Base-by-base conservation (phyloP, 2,113 vertebrate genomes). In the Dicrurus megarhynchus region DNA sequence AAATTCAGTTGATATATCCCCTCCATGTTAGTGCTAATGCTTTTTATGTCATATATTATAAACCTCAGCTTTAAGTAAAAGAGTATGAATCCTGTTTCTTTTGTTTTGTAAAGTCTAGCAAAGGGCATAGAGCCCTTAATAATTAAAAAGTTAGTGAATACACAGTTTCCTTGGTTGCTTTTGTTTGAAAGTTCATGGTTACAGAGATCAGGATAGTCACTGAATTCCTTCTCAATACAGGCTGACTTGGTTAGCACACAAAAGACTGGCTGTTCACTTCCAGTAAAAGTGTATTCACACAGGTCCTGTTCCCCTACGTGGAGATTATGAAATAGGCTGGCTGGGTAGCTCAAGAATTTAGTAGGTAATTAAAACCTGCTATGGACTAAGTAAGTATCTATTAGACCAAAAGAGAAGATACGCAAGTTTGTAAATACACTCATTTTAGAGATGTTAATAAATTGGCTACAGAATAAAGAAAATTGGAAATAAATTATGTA, bases 241-340 rank as follows among this genome's bases (percentile, higher is more conserved):
- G 22, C 37, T 69, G 76, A 24, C 56, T 79, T 88, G 88, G 78
- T 89, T 85, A 46, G 82, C 73, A 76, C 60, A 92, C 85, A 93
- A 75, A 94, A 84, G 67, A 21, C 85, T 86, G 76, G 81, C 93
- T 94, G 84, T 93, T 93, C 67, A 68, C 17, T 84, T 95, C 91
- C 84, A 93, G 70, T 93, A 89, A 97, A 93, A 91, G 47, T 68
- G 56, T 81, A 67, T 69, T 95, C 84, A 80, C 91, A 80, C 55
- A 95, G 67, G 68, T 95, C 55, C 75, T 83, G 65, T 94, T 88
- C 69, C 81, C 82, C 77, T 81, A 52, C 22, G 4, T 46, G 78
- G 83, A 83, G 77, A 75, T 79, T 84, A 95, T 94, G 71, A 74
- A 87, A 83, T 52, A 83, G 65, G 78, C 37, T 78, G 65, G 78